Evolutionary conservation across 2,888 invertebrate species (phyloP).

Genomic region (Drosophila paranaensis): DNA sequence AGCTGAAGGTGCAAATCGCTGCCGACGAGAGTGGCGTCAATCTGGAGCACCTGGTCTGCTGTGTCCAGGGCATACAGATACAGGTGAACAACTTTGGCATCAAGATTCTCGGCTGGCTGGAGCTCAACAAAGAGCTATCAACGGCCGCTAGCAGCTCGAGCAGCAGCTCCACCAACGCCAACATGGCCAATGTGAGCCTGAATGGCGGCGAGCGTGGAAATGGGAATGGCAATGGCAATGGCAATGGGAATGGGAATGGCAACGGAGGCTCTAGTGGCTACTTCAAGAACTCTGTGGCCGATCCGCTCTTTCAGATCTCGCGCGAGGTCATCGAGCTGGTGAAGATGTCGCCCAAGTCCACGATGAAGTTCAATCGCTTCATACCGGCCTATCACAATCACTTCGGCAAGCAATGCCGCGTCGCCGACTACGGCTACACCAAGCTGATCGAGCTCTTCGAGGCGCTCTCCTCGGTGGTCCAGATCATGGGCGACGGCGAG

Average conservation of each 20-base stretch:
- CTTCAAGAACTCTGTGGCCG: slow-evolving; percentile 78
- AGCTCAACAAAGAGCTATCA: slow-evolving; percentile 73
- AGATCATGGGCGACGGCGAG: slow-evolving; percentile 96
- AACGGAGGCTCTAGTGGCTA: slow-evolving; percentile 44
- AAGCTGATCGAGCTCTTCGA: slow-evolving; percentile 96
- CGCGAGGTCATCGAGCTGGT: slow-evolving; percentile 94
- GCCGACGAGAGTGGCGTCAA: slow-evolving; percentile 90
- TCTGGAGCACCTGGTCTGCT: slow-evolving; percentile 94
- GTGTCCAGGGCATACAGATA: slow-evolving; percentile 89
- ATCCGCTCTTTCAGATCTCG: slow-evolving; percentile 89
- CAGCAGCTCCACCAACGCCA: neutral
- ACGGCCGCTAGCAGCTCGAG: slow-evolving; percentile 73
- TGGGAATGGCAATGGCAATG: slow-evolving; percentile 3
- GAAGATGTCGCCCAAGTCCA: slow-evolving; percentile 92
- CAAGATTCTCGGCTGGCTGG: slow-evolving; percentile 83
- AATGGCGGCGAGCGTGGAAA: slow-evolving; percentile 53
- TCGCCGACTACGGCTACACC: slow-evolving; percentile 98
- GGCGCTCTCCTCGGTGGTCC: slow-evolving; percentile 93
- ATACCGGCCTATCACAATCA: slow-evolving; percentile 98
- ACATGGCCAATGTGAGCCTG: slow-evolving; percentile 18
- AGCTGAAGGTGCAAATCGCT: slow-evolving; percentile 78
- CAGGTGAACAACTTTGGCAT: slow-evolving; percentile 85
- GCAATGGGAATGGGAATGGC: slow-evolving; percentile 15
- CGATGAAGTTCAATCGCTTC: slow-evolving; percentile 93
- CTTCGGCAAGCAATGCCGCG: slow-evolving; percentile 97